These are phyloP conservation scores for Isotomurus palustris DNA, from an alignment of 2,888 invertebrate genomes.

Conservation along the genomic window DNA sequence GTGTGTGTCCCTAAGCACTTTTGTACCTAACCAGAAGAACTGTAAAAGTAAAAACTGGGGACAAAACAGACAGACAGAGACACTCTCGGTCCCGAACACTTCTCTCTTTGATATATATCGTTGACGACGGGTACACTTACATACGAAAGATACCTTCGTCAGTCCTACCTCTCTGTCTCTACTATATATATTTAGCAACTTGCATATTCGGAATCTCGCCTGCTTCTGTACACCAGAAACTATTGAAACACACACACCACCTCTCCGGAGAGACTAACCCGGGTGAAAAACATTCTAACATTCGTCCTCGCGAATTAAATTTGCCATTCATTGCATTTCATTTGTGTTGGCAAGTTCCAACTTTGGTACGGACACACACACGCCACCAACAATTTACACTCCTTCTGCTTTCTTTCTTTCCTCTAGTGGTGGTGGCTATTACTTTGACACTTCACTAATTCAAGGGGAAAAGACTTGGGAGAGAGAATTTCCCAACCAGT, in stretches of 20 bases:
- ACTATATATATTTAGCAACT: conserved; percentile 8
- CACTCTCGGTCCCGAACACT: no score
- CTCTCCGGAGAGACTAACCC: conserved; percentile 8
- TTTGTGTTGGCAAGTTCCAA: not conserved
- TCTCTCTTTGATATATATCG: not conserved
- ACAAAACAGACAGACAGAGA: not conserved
- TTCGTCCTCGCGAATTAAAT: conserved; percentile 34
- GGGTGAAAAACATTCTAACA: conserved; percentile 2
- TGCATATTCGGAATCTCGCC: no score
- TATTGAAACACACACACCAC: no score
- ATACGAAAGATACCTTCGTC: no score
- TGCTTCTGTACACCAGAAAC: no score
- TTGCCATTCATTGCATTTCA: conserved; percentile 32
- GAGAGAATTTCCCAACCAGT: no score
- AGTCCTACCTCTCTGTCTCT: not conserved
- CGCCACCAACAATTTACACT: no score
- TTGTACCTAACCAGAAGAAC: not conserved
- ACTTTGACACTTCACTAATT: no score
- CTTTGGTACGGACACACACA: no score
- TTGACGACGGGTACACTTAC: not conserved
- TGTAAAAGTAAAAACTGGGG: not conserved
- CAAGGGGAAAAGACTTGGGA: no score
- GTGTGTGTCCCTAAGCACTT: not conserved
- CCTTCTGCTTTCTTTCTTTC: no score
- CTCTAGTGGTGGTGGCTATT: no score